Conservation (phyloP, 2,113 vertebrate species). For the Serinus canaria region DNA sequence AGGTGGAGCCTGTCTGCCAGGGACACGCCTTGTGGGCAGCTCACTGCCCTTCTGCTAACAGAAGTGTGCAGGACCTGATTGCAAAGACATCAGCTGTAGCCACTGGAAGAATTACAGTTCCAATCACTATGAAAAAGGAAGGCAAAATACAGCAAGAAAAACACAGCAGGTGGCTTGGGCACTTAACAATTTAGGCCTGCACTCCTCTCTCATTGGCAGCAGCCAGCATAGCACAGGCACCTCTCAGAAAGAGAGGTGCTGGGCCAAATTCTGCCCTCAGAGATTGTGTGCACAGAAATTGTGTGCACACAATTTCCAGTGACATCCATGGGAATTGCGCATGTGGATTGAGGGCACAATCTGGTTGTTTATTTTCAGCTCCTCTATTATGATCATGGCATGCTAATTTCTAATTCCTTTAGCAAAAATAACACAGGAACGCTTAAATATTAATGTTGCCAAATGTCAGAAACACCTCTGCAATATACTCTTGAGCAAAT, state of each 20-base stretch:
- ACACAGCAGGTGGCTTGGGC: neutral
- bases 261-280: slow-evolving; percentile 29
- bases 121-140: neutral
- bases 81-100: neutral
- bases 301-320: neutral
- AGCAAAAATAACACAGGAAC: slow-evolving; percentile 48
- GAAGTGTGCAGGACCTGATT: neutral
- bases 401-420: slow-evolving; percentile 45
- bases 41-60: neutral
- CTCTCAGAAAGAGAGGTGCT: neutral
- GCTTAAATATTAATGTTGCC: slow-evolving; percentile 55
- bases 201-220: neutral
- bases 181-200: neutral
- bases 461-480: slow-evolving; percentile 55
- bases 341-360: slow-evolving; percentile 40
- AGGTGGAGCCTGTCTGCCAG: neutral
- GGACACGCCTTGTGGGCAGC: neutral
- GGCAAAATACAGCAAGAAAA: neutral
- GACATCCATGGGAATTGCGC: neutral
- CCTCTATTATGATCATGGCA: slow-evolving; percentile 12
- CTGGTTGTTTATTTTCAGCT: slow-evolving; percentile 36
- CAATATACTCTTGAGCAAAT: neutral
- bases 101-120: neutral
- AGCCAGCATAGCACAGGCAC: fast-evolving
- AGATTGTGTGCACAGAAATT: neutral